phyloP scores from a whole-genome alignment of 2,888 invertebrate genomes.

The Euphydryas editha region DNA sequence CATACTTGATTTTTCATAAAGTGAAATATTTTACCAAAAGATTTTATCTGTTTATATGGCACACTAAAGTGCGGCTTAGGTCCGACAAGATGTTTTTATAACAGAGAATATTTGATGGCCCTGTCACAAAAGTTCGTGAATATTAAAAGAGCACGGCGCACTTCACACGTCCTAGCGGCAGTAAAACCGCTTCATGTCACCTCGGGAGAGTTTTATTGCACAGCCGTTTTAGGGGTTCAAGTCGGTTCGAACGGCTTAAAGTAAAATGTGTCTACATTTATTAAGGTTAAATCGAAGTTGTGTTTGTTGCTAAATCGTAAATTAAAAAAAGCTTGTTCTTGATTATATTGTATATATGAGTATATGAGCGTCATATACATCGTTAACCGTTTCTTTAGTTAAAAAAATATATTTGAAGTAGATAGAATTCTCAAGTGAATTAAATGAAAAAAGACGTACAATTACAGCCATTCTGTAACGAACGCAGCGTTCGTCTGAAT shows the following conservation, averaged over 20 bases:
- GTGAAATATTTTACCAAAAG: conserved; percentile 8
- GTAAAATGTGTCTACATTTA: conserved; percentile 12
- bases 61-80: conserved; percentile 25
- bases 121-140: conserved; percentile 57
- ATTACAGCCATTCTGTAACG: background rate
- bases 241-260: conserved; percentile 37
- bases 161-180: conserved; percentile 63
- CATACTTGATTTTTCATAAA: background rate
- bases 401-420: no score
- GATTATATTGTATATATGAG: no score
- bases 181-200: conserved; percentile 61
- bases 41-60: conserved; percentile 14
- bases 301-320: background rate
- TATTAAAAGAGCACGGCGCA: conserved; percentile 64
- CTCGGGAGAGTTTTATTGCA: conserved; percentile 59
- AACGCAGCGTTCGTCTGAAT: conserved; percentile 1
- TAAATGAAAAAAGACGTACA: background rate
- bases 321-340: background rate
- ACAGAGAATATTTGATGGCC: conserved; percentile 34
- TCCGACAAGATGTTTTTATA: conserved; percentile 33
- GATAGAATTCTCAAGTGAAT: background rate
- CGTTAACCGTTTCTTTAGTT: no score
- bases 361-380: no score
- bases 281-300: conserved; percentile 3
- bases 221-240: conserved; percentile 41